phyloP scores from a whole-genome alignment of 2,797 vertebrate species.

The Cheirogaleus major region DNA sequence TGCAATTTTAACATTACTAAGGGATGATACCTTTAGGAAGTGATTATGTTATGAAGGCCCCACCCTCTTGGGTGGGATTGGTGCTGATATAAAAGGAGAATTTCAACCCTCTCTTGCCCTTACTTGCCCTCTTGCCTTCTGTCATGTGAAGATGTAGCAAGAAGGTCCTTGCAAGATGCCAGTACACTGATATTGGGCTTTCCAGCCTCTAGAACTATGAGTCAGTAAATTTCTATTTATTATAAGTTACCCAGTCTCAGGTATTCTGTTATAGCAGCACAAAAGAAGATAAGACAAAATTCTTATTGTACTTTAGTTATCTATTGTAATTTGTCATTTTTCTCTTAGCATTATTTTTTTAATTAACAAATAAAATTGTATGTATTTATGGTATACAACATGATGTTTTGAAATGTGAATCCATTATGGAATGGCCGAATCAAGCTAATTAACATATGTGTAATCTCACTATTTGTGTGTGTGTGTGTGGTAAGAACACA shows the following conservation, averaged over 20 bases:
- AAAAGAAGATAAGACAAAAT: background rate
- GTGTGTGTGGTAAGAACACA: background rate
- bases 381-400: background rate
- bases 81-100: background rate
- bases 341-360: background rate
- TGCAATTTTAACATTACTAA: background rate
- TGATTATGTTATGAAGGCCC: background rate
- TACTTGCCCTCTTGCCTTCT: background rate
- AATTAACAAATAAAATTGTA: background rate
- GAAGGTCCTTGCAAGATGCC: background rate
- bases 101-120: no score
- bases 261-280: background rate
- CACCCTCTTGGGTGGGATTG: background rate
- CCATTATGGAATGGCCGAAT: background rate
- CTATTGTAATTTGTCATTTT: background rate
- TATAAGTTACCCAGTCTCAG: background rate
- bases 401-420: background rate
- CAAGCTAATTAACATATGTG: background rate
- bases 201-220: background rate
- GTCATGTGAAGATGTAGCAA: background rate
- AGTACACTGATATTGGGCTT: background rate
- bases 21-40: background rate
- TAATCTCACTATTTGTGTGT: background rate
- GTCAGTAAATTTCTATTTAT: background rate
- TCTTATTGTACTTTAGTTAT: background rate